phyloP scores from a whole-genome alignment of 2,113 vertebrate species.

The Alligator sinensis region DNA sequence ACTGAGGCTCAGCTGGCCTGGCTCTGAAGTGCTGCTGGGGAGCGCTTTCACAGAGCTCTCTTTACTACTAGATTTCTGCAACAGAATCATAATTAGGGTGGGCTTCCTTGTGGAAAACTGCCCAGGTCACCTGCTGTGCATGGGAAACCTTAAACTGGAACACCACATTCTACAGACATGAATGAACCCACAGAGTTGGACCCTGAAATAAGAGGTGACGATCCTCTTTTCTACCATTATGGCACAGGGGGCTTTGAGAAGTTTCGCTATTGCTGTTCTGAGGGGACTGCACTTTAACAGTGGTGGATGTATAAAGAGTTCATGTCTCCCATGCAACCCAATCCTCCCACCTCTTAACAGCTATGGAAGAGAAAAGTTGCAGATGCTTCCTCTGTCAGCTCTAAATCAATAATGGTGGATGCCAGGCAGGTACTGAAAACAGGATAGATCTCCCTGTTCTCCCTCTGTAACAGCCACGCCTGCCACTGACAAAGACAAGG shows the following conservation, averaged over 20 bases:
- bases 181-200: not conserved
- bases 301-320: not conserved
- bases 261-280: not conserved
- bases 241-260: not conserved
- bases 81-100: not conserved
- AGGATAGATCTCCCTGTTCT: too few species aligned
- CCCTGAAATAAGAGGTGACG: not conserved
- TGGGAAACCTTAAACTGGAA: not conserved
- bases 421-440: too few species aligned
- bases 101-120: not conserved
- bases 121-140: not conserved
- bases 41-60: slow-evolving; percentile 84
- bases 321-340: not conserved
- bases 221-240: not conserved
- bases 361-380: too few species aligned
- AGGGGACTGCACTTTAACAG: not conserved
- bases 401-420: too few species aligned
- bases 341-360: not conserved
- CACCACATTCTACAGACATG: not conserved
- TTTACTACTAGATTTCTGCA: slow-evolving; percentile 90
- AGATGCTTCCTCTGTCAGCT: too few species aligned
- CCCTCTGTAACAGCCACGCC: not conserved
- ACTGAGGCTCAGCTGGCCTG: slow-evolving; percentile 80
- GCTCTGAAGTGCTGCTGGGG: slow-evolving; percentile 79
- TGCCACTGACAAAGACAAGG: too few species aligned